Evolutionary conservation across 92 coral and sea anemone species (phyloP).

Genomic region (Epizoanthus ramosus): DNA sequence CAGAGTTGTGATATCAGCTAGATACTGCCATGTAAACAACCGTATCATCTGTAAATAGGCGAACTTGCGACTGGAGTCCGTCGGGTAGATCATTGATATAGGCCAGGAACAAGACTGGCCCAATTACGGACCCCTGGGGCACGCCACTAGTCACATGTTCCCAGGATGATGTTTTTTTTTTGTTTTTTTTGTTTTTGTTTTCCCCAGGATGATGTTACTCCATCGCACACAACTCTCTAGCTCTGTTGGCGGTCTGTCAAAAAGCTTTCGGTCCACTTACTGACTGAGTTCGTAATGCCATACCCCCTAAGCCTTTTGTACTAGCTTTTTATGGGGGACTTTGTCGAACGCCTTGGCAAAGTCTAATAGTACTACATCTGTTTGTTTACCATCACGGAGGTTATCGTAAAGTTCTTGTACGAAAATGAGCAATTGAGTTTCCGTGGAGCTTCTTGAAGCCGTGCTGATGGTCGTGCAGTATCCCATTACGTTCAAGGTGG

Average conservation of each 20-base stretch:
- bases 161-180: constrained; percentile 36
- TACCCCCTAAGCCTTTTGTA: constrained; percentile 19
- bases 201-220: constrained; percentile 32
- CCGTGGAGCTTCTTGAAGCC: constrained; percentile 12
- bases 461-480: constrained; percentile 21
- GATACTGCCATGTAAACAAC: not conserved
- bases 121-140: constrained; percentile 20
- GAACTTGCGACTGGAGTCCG: constrained; percentile 18
- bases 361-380: constrained; percentile 13
- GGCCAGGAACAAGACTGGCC: constrained; percentile 25
- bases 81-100: constrained; percentile 25
- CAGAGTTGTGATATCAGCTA: no score
- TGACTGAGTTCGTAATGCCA: constrained; percentile 12
- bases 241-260: constrained; percentile 25
- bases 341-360: constrained; percentile 15
- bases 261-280: constrained; percentile 13
- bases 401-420: constrained; percentile 10
- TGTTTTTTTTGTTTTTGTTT: no score
- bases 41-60: constrained; percentile 4
- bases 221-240: constrained; percentile 15
- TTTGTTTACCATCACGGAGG: constrained; percentile 10
- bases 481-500: constrained; percentile 6
- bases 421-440: constrained; percentile 13
- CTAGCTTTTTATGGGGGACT: constrained; percentile 12
- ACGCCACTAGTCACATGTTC: constrained; percentile 9